These are phyloP conservation scores for Smittia sp. DNA, from an alignment of 2,888 invertebrate species.

Conservation along the genomic window DNA sequence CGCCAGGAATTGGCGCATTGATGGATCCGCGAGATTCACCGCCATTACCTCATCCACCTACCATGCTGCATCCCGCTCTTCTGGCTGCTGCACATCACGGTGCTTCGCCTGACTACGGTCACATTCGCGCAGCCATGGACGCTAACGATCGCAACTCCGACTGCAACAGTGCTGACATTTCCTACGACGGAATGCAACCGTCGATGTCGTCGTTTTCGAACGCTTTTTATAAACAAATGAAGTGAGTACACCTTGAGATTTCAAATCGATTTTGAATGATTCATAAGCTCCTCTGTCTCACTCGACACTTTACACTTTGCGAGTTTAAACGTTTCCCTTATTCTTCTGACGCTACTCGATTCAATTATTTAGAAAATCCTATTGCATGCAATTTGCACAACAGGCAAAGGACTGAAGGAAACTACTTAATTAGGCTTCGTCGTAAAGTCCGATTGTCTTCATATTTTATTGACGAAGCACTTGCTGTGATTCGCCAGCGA, in stretches of 20 bases:
- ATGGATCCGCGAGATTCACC: slow-evolving; percentile 72
- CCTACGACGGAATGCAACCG: slow-evolving; percentile 90
- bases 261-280: too few species aligned
- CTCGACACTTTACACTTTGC: not conserved
- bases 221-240: slow-evolving; percentile 27
- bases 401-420: not conserved
- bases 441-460: not conserved
- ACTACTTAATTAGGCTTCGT: slow-evolving; percentile 12
- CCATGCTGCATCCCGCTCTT: slow-evolving; percentile 80
- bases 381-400: not conserved
- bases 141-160: slow-evolving; percentile 82
- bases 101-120: slow-evolving; percentile 76
- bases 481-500: not conserved
- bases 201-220: slow-evolving; percentile 85
- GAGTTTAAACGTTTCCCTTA: not conserved
- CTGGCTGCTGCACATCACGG: slow-evolving; percentile 79
- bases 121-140: slow-evolving; percentile 66
- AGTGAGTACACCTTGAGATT: slow-evolving; percentile 22
- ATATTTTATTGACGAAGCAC: slow-evolving; percentile 32
- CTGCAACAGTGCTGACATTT: slow-evolving; percentile 87
- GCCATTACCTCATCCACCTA: slow-evolving; percentile 79
- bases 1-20: slow-evolving; percentile 66
- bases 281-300: too few species aligned
- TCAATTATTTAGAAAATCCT: slow-evolving; percentile 2
- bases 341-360: not conserved